Base-by-base conservation (phyloP, 1,140 invertebrate species). In the Propsilocerus akamusi region DNA sequence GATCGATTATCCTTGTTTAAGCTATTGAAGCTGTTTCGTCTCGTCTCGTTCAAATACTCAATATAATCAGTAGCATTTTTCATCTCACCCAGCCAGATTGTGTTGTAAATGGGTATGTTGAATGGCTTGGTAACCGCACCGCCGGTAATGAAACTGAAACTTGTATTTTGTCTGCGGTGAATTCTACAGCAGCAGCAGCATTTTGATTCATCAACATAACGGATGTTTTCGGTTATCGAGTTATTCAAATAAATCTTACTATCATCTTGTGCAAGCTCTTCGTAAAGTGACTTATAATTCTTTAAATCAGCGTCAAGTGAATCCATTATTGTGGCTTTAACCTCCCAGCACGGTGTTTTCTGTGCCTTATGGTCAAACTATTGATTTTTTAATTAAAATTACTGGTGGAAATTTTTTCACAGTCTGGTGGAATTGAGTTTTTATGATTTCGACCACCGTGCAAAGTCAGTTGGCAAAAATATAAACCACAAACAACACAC, bases 41-140 rank as follows among this genome's bases (percentile, higher is more conserved):
- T 14, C 5, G 34, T 41, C 10, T 41, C 34, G 22, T 41, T 41
- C 2, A 41, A 20, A 10, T 41, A 41, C 22, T 41, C 34, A 20
- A 41, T 41, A 41, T 41, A 41, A 41, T 41, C 34, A 7, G 34
- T 41, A 17, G 34, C 34, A 20, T 41, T 41, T 41, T 41, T 41
- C 34, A 41, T 41, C 17, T 41, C 34, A 17, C 34, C 17, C 14
- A 41, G 4, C n/a, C n/a, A 17, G 17, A 41, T 41, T n/a, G n/a
- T 41, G 22, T 41, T 41, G 22, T 41, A 41, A 4, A 41, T 41
- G 0, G 34, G 34, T 41, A 20, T 20, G 8, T 41, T 41, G 17
- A 17, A 41, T 41, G 14, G 7, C 3, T 30, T 30, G 14, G 34
- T 41, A 41, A 41, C 14, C 22, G 34, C 34, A 41, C 34, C 34